phyloP scores from a whole-genome alignment of 30 jellyfish, hydroid and myxozoan genomes.

The Aurelia sp. region DNA sequence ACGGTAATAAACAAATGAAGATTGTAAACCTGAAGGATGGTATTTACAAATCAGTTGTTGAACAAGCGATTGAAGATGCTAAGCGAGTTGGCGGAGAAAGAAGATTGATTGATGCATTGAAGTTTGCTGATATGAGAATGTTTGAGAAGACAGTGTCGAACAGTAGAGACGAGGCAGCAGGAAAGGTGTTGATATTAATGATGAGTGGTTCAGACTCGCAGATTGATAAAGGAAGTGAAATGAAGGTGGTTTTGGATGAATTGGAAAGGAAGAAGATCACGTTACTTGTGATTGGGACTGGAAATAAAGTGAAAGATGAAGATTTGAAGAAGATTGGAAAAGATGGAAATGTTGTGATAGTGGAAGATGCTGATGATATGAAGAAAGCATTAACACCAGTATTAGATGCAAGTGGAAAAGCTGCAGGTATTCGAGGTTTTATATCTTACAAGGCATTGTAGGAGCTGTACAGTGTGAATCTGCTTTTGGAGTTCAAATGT shows the following conservation, averaged over 20 bases:
- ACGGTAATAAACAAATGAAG: slow-evolving; percentile 28
- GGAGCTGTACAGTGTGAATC: too few species aligned
- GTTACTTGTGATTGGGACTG: slow-evolving; percentile 32
- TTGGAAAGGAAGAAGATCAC: slow-evolving; percentile 6
- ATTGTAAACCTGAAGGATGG: slow-evolving; percentile 31
- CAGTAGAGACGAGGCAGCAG: slow-evolving; percentile 3
- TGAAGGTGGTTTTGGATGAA: slow-evolving; percentile 16
- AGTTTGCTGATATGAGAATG: slow-evolving; percentile 13
- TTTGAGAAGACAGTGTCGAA: slow-evolving; percentile 11
- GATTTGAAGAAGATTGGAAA: slow-evolving; percentile 1
- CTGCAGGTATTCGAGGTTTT: neutral
- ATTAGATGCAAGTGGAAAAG: slow-evolving; percentile 4
- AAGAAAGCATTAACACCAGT: neutral
- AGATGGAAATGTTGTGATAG: neutral
- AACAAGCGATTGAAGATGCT: slow-evolving; percentile 25
- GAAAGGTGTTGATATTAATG: slow-evolving; percentile 45
- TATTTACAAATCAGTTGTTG: slow-evolving; percentile 11
- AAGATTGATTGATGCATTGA: slow-evolving; percentile 16
- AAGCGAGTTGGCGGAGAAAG: slow-evolving; percentile 64
- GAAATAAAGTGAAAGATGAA: slow-evolving; percentile 26
- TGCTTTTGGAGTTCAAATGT: too few species aligned
- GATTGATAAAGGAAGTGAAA: neutral
- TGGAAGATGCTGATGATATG: slow-evolving; percentile 22
- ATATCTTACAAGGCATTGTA: too few species aligned
- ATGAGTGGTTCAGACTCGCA: slow-evolving; percentile 18